These are phyloP conservation scores for Mellivora capensis DNA, from an alignment of 2,113 vertebrate genomes.

Conservation along the genomic window DNA sequence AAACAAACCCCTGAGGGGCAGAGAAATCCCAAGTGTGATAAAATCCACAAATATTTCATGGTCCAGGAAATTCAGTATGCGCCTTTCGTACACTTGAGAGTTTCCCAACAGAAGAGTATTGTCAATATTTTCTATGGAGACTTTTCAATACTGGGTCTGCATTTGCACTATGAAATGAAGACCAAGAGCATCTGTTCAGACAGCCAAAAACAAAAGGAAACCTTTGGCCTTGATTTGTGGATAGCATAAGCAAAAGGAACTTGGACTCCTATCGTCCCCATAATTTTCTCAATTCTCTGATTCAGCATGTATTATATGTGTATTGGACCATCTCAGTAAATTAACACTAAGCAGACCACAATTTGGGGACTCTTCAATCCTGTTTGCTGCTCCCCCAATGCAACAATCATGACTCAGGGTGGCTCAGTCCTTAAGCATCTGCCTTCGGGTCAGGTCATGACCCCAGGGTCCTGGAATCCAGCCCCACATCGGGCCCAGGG, in stretches of 20 bases:
- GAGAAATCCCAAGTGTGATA: conserved; percentile 22
- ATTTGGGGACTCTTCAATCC: background rate
- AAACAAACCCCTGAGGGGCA: background rate
- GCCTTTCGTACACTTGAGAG: background rate
- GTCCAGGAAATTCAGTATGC: conserved; percentile 39
- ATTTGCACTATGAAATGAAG: background rate
- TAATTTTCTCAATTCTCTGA: conserved; percentile 12
- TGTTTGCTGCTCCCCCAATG: background rate
- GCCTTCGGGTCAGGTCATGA: too few species aligned
- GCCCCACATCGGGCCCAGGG: too few species aligned
- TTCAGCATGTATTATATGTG: background rate
- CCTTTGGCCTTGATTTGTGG: background rate
- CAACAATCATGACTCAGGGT: background rate
- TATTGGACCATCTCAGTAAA: background rate
- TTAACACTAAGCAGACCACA: background rate
- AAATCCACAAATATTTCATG: conserved; percentile 37
- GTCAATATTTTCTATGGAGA: conserved; percentile 43
- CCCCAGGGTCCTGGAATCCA: too few species aligned
- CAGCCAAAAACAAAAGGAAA: background rate
- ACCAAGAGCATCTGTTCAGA: background rate
- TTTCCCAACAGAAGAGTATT: conserved; percentile 8
- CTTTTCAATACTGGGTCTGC: background rate
- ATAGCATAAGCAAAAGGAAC: conserved; percentile 5
- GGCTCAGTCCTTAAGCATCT: too few species aligned
- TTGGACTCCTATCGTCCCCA: background rate